Percentiles rank a stretch among this genome's conserved stretches.
phyloP scores from a whole-genome alignment of 2,888 invertebrate species.

The Hyposoter didymator region DNA sequence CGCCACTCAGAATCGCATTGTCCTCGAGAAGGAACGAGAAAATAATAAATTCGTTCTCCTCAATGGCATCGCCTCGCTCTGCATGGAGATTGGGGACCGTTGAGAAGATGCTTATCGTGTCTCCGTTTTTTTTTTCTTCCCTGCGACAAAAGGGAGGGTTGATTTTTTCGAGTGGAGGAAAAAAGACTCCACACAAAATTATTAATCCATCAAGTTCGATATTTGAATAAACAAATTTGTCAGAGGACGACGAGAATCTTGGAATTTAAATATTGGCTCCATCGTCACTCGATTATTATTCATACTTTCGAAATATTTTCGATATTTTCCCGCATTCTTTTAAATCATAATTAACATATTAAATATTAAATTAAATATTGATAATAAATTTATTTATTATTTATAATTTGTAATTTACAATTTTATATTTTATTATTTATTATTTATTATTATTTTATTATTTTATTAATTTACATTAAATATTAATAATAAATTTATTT shows the following conservation, averaged over 20 bases:
- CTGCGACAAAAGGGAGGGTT: slow-evolving; percentile 19
- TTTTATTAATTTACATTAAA: no score
- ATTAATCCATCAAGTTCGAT: slow-evolving; percentile 27
- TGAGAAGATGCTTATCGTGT: slow-evolving; percentile 62
- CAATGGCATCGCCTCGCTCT: slow-evolving; percentile 6
- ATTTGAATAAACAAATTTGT: slow-evolving; percentile 12
- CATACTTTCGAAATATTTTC: no score
- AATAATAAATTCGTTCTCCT: slow-evolving; percentile 45
- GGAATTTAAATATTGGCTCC: background rate
- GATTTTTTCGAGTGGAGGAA: slow-evolving; percentile 24
- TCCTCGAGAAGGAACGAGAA: slow-evolving; percentile 50
- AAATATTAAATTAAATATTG: no score
- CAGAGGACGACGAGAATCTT: background rate
- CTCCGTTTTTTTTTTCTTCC: slow-evolving; percentile 38
- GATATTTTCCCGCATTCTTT: background rate
- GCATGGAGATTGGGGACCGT: slow-evolving; percentile 20
- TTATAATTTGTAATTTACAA: no score
- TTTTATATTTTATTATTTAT: no score
- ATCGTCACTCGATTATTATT: no score
- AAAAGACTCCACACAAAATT: background rate
- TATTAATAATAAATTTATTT: no score
- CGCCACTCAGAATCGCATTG: slow-evolving; percentile 60
- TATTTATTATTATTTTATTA: no score
- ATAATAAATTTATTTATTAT: no score
- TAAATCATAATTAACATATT: background rate